Base-by-base conservation (phyloP, 2,113 vertebrate species). In the Alosa alosa region DNA sequence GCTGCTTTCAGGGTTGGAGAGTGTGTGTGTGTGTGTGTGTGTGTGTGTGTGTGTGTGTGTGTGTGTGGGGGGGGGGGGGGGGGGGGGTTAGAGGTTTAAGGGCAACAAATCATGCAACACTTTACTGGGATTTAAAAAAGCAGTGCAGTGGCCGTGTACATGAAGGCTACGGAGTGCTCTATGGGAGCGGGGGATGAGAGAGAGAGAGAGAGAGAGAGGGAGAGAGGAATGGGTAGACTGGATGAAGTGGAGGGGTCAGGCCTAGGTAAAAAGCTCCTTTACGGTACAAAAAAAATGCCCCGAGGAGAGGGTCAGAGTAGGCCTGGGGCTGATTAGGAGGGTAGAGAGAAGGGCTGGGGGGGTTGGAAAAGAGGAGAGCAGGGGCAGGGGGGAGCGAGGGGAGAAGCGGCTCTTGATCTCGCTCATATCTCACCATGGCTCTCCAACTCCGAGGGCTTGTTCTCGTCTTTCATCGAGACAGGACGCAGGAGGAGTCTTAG, bases 21-120 rank as follows among this genome's bases (percentile, higher is more conserved):
- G 72, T 72, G 60, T 64, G 60, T 22, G 60, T 22, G 60, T 25
- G 20, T 64, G 60, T 64, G 60, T 6, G 60, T 17, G 18, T 49
- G 47, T 20, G 20, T n/a, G n/a, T n/a, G n/a, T 22, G 60, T 22
- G 60, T 25, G 20, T 64, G 60, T 64, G 60, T 6, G 60, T 17
- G 18, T 49, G 47, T 20, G 20, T n/a, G n/a, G n/a, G n/a, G 9
- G 64, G n/a, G 64, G 6, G 13, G 31, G 72, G 72, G 2, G 31
- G 72, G 72, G 68, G 68, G 68, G 68, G 94, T 94, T 93, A 94
- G 93, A 93, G 91, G 92, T 93, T 95, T 94, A 93, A 94, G 90
- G 92, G 92, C 94, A 94, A 94, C 94, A 95, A 95, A 95, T 94
- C 94, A 94, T 91, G 93, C 91, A 93, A 92, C 93, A 93, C 94